Base-by-base conservation (phyloP, 2,797 vertebrate species). In the Geotrypetes seraphini region DNA sequence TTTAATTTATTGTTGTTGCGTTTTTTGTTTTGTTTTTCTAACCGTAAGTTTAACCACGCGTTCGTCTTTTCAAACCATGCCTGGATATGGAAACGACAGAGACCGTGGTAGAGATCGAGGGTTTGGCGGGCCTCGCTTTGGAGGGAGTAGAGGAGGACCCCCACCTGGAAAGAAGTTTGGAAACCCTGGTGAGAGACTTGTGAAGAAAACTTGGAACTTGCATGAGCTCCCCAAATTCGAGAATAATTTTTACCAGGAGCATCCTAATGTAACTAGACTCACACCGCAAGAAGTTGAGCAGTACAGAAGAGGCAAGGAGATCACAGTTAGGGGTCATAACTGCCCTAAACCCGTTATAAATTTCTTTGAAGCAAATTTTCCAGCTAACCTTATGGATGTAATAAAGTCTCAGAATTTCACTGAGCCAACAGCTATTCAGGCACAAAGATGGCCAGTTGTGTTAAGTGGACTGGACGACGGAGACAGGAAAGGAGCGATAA, bases 201-300 rank as follows among this genome's bases (percentile, higher is more conserved):
- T 92, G 16, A 97, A 97, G 71, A 94, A 88, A 63, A 94, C 96
- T 81, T 97, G 93, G 94, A 95, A 97, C 66, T 71, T 97, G 11
- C 89, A 96, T 26, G 87, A 93, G 37, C 86, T 97, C 48, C 93
- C 93, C 10, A 96, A 96, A 60, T 97, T 97, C 66, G 90, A 97
- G 49, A 96, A 97, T 69, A 94, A 97, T 63, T 97, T 97, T 55
- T 97, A 96, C 58, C 89, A 96, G 50, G 92, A 97, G 47, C 90
- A 91, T 28, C 86, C 83, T 11, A 93, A 96, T 60, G 78, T 82
- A 29, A 83, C 79, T 3, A 81, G 78, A 16, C 88, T 89, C 60
- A 64, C 89, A 48, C 61, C 57, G 63, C 92, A 92, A 92, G 94
- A 97, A 50, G 78, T 91, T 47, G 93, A 96, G 28, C 89, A 87